A percentile compares a stretch with the other conserved stretches of the same genome.
Evolutionary conservation across 2,888 invertebrate species (phyloP).

Genomic region (Melinopterus prodromus): DNA sequence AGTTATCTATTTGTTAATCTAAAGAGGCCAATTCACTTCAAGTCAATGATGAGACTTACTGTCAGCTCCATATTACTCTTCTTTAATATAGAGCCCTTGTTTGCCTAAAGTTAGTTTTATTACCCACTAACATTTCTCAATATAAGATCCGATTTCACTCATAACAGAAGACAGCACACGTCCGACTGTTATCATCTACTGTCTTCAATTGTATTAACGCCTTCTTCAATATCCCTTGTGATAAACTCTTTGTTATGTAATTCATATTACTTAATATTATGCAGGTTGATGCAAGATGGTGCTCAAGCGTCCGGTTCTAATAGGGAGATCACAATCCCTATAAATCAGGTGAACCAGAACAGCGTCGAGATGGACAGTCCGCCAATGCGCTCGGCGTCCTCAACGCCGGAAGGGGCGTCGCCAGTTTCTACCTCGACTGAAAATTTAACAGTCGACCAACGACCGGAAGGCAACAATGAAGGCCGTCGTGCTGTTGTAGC

Average conservation of each 20-base stretch:
- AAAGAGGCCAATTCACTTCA: too few relatives aligned
- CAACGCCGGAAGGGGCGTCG: constrained; percentile 50
- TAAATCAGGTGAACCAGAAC: constrained; percentile 6
- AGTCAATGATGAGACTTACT: too few relatives aligned
- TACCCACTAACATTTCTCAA: too few relatives aligned
- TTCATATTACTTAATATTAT: neutral
- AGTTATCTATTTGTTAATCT: too few relatives aligned
- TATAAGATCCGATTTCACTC: too few relatives aligned
- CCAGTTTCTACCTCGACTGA: constrained; percentile 51
- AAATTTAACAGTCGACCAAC: constrained; percentile 48
- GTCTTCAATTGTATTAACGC: too few relatives aligned
- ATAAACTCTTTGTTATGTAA: neutral
- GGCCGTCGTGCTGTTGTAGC: constrained; percentile 36
- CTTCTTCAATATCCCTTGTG: too few relatives aligned
- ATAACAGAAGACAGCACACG: too few relatives aligned
- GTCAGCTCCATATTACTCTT: too few relatives aligned
- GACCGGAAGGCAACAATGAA: constrained; percentile 40
- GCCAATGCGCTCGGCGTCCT: constrained; percentile 46
- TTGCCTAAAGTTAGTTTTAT: too few relatives aligned
- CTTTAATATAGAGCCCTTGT: too few relatives aligned
- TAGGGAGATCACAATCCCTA: neutral
- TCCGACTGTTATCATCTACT: too few relatives aligned
- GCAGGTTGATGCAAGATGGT: constrained; percentile 14
- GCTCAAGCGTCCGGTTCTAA: constrained; percentile 7
- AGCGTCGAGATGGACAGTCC: constrained; percentile 40